phyloP scores from a whole-genome alignment of 2,113 vertebrate species.

The Pardalotus punctatus region DNA sequence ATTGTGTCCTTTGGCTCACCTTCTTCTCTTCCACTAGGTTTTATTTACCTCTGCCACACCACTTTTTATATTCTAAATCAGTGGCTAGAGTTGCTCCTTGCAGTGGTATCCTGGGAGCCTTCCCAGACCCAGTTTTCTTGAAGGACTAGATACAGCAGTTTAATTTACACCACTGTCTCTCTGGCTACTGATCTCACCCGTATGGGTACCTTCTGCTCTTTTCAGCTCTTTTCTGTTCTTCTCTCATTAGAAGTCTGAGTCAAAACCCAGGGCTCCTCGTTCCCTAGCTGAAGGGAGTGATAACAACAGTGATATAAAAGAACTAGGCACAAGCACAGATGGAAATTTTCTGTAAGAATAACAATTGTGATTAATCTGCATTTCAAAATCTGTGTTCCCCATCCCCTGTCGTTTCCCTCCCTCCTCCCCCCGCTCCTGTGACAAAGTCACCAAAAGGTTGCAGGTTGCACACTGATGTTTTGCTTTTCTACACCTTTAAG shows the following conservation, averaged over 20 bases:
- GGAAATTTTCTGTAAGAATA: constrained; percentile 33
- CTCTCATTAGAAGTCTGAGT: constrained; percentile 14
- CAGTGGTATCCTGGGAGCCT: not conserved
- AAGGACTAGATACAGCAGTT: not conserved
- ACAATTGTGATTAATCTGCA: not conserved
- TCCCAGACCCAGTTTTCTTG: not conserved
- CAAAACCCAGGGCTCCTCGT: not conserved
- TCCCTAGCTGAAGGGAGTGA: not conserved
- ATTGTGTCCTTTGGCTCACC: not conserved
- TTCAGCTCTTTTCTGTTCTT: constrained; percentile 36
- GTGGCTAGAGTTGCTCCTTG: not conserved
- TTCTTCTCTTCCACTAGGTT: not conserved
- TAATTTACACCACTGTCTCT: constrained; percentile 2
- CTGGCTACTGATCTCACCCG: constrained; percentile 9
- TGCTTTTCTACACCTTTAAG: not conserved
- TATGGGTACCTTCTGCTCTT: constrained; percentile 39
- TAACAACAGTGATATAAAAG: not conserved
- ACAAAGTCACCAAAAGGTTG: not conserved
- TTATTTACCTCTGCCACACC: not conserved
- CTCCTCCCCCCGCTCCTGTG: accelerated
- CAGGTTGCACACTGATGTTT: not conserved
- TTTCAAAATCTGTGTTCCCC: not conserved
- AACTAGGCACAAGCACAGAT: not conserved
- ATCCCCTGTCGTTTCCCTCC: not conserved
- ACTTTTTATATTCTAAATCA: not conserved